Evolutionary conservation across 2,113 vertebrate species (phyloP).

Genomic region (Apistogramma diplotaenia): DNA sequence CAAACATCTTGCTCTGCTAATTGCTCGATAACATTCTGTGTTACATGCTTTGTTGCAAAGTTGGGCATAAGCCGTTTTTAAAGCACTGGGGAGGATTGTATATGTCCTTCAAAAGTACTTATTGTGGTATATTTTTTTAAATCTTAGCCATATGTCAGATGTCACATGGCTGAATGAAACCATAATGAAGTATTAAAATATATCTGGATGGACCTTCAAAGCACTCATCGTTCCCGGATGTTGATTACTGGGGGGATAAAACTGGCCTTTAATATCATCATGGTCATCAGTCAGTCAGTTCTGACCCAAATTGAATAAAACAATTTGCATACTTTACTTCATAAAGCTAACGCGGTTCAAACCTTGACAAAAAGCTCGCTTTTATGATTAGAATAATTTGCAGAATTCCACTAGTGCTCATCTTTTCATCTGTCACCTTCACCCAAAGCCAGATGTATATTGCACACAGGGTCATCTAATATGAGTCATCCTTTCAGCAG

Average conservation of each 20-base stretch:
- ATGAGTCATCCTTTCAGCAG: conserved; percentile 34
- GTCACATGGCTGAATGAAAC: background rate
- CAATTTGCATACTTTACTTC: background rate
- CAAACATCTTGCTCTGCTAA: conserved; percentile 40
- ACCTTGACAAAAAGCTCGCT: background rate
- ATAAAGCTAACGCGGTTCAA: background rate
- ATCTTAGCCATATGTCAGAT: background rate
- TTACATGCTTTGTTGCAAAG: conserved; percentile 10
- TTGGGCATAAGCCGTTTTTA: background rate
- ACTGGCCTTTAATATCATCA: background rate
- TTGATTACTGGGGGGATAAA: background rate
- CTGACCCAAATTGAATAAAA: background rate
- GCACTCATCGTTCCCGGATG: no score
- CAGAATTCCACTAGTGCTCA: background rate
- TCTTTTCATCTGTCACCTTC: conserved; percentile 17
- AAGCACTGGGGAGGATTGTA: background rate
- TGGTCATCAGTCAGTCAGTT: background rate
- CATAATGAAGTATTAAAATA: background rate
- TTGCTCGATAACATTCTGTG: conserved; percentile 27
- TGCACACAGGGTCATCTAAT: conserved; percentile 13
- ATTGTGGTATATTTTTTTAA: background rate
- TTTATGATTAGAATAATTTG: background rate
- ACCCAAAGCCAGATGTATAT: background rate
- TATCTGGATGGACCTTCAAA: background rate
- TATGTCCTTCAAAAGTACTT: conserved; percentile 3